These are phyloP conservation scores for Eueides isabella DNA, from an alignment of 1,140 invertebrate genomes.

Conservation along the genomic window DNA sequence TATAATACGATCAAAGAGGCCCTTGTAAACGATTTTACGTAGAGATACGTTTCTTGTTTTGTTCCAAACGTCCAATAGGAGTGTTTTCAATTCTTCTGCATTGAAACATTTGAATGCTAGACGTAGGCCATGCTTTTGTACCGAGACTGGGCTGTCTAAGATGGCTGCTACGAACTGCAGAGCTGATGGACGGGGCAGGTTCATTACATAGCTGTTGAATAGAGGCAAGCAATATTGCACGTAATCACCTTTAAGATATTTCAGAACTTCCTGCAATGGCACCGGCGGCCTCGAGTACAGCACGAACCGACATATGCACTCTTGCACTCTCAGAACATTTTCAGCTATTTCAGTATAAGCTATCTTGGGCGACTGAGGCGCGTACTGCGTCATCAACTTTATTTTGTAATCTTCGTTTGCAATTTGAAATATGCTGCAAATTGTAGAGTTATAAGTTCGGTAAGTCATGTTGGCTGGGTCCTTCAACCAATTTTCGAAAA, in stretches of 20 bases:
- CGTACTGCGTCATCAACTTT: constrained; percentile 54
- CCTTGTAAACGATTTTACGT: constrained; percentile 52
- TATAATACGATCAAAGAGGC: constrained; percentile 37
- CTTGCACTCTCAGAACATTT: constrained; percentile 49
- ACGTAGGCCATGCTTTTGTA: constrained; percentile 65
- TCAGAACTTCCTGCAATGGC: constrained; percentile 44
- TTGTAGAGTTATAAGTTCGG: constrained; percentile 16
- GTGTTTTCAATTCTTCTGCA: constrained; percentile 47
- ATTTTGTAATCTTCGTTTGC: constrained; percentile 47
- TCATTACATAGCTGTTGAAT: constrained; percentile 54
- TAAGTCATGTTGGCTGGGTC: constrained; percentile 11
- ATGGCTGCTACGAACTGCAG: constrained; percentile 53
- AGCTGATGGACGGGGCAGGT: constrained; percentile 47
- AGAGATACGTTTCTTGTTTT: constrained; percentile 62
- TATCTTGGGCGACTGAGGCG: constrained; percentile 56
- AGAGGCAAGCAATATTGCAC: constrained; percentile 56
- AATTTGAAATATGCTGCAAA: constrained; percentile 52
- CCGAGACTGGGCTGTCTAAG: constrained; percentile 54
- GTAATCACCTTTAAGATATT: constrained; percentile 66
- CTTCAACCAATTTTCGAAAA: constrained; percentile 38
- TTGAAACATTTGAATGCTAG: constrained; percentile 57
- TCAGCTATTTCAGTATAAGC: constrained; percentile 44
- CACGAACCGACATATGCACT: constrained; percentile 55
- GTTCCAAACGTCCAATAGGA: constrained; percentile 53
- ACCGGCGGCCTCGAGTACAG: constrained; percentile 59